Evolutionary conservation across 1,140 invertebrate species (phyloP), one percentile per base, ranked within the genome.

Genomic region (Drosophila teissieri): DNA sequence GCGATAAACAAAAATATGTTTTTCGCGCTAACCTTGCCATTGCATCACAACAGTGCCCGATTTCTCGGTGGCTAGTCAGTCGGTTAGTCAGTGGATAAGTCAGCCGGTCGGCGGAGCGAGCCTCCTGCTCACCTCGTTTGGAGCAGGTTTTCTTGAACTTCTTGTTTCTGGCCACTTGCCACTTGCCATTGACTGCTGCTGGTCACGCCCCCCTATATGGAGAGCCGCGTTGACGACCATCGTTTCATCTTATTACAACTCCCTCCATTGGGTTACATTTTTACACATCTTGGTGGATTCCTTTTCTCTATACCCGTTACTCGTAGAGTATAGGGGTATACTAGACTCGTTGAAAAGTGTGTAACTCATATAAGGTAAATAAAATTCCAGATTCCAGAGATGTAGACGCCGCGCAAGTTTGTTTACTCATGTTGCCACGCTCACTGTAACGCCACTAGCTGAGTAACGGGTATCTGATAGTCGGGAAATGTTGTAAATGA

Each of bases 1-100:
- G 40, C 63, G 63, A 77, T 78, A 77, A 77, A 78, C 74, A 77
- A 78, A 77, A 77, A 77, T 70, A 78, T 73, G 65, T 76, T 76
- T 76, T 65, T 58, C 54, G 53, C 27, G 17, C 42, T 19, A 70
- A 54, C 73, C 78, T 74, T 74, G 62, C 69, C 77, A 79, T 79
- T 73, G 77, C 77, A 79, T 64, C 60, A 78, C 58, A 70, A 60
- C 48, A 78, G 49, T 40, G 36, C 51, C 49, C 40, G 49, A 46
- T 31, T n/a, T 68, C 31, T 46, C 10, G 15, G 42, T 31, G 36
- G 14, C 64, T 27, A 24, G 31, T 39, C 42, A 51, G 44, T 24
- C 34, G 46, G 27, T 49, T 42, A 73, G 39, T 54, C 69, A 19
- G 37, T 63, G 46, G 42, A 37, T 49, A 36, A 73, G 37, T 53